Conservation (phyloP, 2,888 invertebrate species). For the Azorinus chamasolen region DNA sequence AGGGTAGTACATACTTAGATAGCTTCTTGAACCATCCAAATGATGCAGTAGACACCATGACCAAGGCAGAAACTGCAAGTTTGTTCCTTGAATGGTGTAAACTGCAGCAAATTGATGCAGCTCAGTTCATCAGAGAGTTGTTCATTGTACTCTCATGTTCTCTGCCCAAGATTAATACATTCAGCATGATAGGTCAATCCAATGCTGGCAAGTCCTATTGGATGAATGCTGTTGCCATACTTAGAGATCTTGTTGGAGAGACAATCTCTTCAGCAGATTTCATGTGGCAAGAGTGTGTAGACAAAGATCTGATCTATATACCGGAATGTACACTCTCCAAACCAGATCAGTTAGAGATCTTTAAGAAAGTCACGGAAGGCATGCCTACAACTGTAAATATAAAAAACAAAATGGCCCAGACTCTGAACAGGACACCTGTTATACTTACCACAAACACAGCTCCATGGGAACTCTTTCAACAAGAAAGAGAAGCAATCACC, state of each 20-base stretch:
- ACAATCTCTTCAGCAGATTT: constrained; percentile 14
- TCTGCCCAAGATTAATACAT: constrained; percentile 15
- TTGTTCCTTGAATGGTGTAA: constrained; percentile 18
- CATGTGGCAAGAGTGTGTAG: constrained; percentile 21
- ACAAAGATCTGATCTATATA: constrained; percentile 10
- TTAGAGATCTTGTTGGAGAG: constrained; percentile 7
- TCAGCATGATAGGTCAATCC: background rate
- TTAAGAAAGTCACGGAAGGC: constrained; percentile 21
- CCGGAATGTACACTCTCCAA: constrained; percentile 11
- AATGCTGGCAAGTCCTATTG: constrained; percentile 28
- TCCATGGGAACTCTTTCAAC: background rate
- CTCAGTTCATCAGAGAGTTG: background rate
- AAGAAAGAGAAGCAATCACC: background rate
- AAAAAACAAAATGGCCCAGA: constrained; percentile 6
- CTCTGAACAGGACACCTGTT: constrained; percentile 2
- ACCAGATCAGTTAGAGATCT: constrained; percentile 17
- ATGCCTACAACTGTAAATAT: constrained; percentile 11
- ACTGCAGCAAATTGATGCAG: constrained; percentile 1
- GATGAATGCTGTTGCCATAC: background rate
- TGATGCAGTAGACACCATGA: background rate
- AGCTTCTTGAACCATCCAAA: background rate
- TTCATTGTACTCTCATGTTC: background rate
- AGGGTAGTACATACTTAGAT: background rate
- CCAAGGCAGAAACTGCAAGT: background rate
- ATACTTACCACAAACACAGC: background rate